These are phyloP conservation scores for Eriosoma lanigerum DNA, from an alignment of 1,140 invertebrate genomes.

Conservation along the genomic window DNA sequence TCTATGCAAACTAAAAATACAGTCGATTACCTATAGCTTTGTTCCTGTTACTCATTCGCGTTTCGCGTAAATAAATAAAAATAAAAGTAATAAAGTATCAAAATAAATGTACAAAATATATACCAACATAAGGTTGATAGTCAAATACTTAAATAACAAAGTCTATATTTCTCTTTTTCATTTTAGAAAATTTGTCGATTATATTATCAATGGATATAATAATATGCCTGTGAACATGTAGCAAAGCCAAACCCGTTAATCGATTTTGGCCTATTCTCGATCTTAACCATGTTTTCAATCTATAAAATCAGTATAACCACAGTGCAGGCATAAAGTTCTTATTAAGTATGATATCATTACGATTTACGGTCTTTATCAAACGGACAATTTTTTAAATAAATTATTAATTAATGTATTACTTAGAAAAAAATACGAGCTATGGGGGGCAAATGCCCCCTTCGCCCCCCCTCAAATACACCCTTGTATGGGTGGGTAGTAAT, in stretches of 20 bases:
- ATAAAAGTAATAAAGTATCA: slow-evolving; percentile 2
- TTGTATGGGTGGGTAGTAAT: too few relatives aligned
- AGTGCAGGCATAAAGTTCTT: too few relatives aligned
- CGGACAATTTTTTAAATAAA: too few relatives aligned
- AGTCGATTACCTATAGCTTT: neutral
- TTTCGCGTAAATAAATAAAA: slow-evolving; percentile 5
- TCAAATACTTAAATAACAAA: neutral
- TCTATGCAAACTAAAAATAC: too few relatives aligned
- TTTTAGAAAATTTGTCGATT: slow-evolving; percentile 1
- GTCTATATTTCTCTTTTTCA: neutral
- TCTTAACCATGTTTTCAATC: too few relatives aligned
- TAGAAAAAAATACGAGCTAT: too few relatives aligned
- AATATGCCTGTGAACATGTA: neutral
- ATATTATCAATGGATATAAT: neutral
- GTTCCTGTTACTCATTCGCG: neutral
- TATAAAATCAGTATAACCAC: too few relatives aligned
- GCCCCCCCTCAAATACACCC: too few relatives aligned
- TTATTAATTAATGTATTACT: too few relatives aligned
- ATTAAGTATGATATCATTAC: too few relatives aligned
- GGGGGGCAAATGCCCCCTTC: too few relatives aligned
- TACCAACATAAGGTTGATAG: neutral
- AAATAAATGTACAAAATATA: neutral
- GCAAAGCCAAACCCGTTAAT: neutral
- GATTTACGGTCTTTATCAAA: too few relatives aligned
- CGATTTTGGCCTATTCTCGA: neutral